Evolutionary conservation across 2,113 vertebrate genomes (phyloP).

Genomic region (Mixornis gularis): DNA sequence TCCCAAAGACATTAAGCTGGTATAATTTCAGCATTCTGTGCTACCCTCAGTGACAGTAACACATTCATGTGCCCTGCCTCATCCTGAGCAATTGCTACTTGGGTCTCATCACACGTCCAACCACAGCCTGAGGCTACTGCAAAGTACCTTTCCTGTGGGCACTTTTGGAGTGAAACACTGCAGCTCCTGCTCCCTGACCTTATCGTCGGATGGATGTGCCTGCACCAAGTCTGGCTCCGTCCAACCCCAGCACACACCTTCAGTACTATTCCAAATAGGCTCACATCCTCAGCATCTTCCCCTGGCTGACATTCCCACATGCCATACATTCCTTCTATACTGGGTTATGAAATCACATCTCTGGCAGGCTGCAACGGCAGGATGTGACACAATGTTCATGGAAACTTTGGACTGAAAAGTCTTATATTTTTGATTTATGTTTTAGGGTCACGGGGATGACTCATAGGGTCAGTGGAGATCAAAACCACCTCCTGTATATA

Average conservation of each 20-base stretch:
- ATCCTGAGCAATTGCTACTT: neutral
- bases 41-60: neutral
- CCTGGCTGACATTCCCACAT: neutral
- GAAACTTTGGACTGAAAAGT: neutral
- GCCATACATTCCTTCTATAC: neutral
- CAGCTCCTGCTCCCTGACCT: neutral
- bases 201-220: neutral
- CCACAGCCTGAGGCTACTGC: neutral
- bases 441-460: neutral
- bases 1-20: neutral
- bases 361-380: neutral
- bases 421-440: neutral
- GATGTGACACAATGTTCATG: accelerated
- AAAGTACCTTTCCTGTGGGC: neutral
- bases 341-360: neutral
- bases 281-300: neutral
- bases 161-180: neutral
- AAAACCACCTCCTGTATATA: neutral
- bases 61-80: neutral
- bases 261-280: neutral
- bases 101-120: neutral
- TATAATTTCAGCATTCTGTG: neutral
- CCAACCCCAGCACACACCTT: neutral
- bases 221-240: neutral
- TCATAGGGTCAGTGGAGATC: neutral